A percentile compares a stretch with the other conserved stretches of the same genome.
These are phyloP conservation scores for Calvadosia cruxmelitensis DNA, from an alignment of 30 jellyfish, hydroid and myxozoan genomes.

Conservation along the genomic window DNA sequence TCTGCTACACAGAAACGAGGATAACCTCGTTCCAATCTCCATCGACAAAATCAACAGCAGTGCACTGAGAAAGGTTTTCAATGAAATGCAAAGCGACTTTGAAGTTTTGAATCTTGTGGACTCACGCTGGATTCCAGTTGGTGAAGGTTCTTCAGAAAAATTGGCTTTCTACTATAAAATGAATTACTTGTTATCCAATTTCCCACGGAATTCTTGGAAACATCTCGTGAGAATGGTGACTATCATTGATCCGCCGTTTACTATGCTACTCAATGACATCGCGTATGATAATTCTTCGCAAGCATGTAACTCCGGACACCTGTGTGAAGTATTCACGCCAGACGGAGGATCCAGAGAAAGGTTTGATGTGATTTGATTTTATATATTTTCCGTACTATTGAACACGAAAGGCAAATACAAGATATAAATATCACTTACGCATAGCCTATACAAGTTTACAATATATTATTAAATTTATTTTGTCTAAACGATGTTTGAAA, in stretches of 20 bases:
- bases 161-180: not conserved
- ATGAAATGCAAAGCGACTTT: not conserved
- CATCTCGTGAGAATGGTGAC: conserved; percentile 5
- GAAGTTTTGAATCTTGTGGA: too few relatives aligned
- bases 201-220: not conserved
- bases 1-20: too few relatives aligned
- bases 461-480: too few relatives aligned
- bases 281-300: not conserved
- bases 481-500: too few relatives aligned
- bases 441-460: too few relatives aligned
- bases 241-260: conserved; percentile 10
- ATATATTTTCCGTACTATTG: too few relatives aligned
- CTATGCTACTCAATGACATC: not conserved
- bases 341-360: not conserved
- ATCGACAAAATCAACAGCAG: not conserved
- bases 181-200: not conserved
- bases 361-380: too few relatives aligned
- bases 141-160: not conserved
- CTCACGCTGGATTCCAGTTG: not conserved
- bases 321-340: not conserved
- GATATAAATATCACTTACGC: too few relatives aligned
- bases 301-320: conserved; percentile 9
- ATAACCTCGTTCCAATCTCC: not conserved
- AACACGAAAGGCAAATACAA: too few relatives aligned
- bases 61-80: not conserved